phyloP scores from a whole-genome alignment of 2,797 vertebrate species.

The Chloroceryle inda region DNA sequence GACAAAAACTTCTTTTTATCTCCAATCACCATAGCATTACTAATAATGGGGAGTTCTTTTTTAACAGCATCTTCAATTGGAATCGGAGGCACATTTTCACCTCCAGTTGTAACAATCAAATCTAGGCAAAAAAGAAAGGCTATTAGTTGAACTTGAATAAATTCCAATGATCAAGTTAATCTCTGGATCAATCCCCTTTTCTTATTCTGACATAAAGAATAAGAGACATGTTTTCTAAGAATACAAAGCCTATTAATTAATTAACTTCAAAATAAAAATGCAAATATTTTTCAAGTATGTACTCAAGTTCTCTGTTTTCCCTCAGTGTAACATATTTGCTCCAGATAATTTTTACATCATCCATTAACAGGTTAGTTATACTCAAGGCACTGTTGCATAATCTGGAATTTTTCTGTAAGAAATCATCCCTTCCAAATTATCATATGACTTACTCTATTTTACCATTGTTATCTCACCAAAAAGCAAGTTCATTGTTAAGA shows the following conservation, averaged over 20 bases:
- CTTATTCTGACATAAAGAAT: not conserved
- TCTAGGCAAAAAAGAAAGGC: constrained; percentile 77
- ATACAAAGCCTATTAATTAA: not conserved
- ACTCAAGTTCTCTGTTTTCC: not conserved
- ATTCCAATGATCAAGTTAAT: not conserved
- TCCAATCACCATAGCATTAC: constrained; percentile 88
- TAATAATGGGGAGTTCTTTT: constrained; percentile 85
- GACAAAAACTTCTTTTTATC: constrained; percentile 90
- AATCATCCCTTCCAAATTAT: not conserved
- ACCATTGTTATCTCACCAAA: not conserved
- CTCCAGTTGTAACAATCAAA: constrained; percentile 89
- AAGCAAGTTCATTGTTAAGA: not conserved
- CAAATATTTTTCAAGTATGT: not conserved
- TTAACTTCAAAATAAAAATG: not conserved
- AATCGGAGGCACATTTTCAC: constrained; percentile 88
- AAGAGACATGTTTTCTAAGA: not conserved
- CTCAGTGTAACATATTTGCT: not conserved
- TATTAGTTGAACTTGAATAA: not conserved
- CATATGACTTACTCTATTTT: not conserved
- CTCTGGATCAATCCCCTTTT: not conserved
- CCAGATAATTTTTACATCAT: not conserved
- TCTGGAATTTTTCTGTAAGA: not conserved
- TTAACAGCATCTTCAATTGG: constrained; percentile 89
- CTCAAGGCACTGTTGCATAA: not conserved
- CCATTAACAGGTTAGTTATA: not conserved